Base-by-base conservation (phyloP, 2,888 invertebrate species). In the Seladonia tumulorum region DNA sequence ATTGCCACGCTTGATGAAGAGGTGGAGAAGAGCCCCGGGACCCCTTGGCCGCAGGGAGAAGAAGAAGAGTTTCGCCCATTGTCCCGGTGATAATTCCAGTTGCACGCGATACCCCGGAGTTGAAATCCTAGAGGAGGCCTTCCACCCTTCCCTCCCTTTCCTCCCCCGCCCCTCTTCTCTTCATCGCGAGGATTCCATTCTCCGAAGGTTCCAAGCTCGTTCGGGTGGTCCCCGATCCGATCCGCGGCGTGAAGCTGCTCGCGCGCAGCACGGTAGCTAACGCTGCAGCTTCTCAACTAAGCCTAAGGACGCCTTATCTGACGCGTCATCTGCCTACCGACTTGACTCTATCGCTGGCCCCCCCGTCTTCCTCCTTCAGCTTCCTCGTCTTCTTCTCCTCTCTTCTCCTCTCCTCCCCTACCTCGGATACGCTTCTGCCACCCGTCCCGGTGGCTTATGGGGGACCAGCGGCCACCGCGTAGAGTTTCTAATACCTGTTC, bases 71-170 rank as follows among this genome's bases (percentile, higher is more conserved):
- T 88, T 87, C 87, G 86, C 87, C 90, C 92, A 95, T 95, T 95
- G 94, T 95, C 93, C 93, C 63, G 90, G 90, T 91, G 93, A 95
- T 95, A 93, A 94, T 94, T 94, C 94, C 94, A 91, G 92, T 92
- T 92, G 91, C 92, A 89, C 91, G 91, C 89, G 90, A 92, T 92
- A 92, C 89, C 88, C 76, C 79, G 87, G 85, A 77, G 88, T 89
- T 95, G 95, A 94, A 95, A 95, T 94, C 93, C 93, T 94, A 94
- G 94, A 92, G 91, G 93, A 90, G 49, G 29, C 45, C 42, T 42
- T 14, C n/a, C 22, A n/a, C 8, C n/a, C 10, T 18, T 5, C 39
- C 42, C 12, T n/a, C n/a, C 70, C n/a, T 0, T n/a, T n/a, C n/a
- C n/a, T n/a, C n/a, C 10, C 71, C 35, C 35, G 35, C 1, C 45